These are phyloP conservation scores for Lepidocolaptes lacrymiger DNA, from an alignment of 2,797 vertebrate species.

Conservation along the genomic window DNA sequence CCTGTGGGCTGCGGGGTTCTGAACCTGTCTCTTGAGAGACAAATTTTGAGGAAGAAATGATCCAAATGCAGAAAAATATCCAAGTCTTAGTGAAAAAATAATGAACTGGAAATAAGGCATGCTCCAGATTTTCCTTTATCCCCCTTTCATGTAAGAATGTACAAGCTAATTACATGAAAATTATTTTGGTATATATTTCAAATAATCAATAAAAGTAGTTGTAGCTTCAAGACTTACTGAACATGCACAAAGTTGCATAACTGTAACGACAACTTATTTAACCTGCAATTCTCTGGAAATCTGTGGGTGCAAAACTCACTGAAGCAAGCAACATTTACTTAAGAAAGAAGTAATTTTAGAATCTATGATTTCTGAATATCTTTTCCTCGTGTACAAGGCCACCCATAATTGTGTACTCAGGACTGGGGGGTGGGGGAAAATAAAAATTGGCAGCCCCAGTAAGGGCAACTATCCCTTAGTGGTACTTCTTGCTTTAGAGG, in stretches of 20 bases:
- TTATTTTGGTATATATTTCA: neutral
- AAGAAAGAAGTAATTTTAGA: neutral
- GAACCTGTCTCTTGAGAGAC: neutral
- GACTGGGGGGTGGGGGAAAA: rapidly evolving
- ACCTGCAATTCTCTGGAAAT: neutral
- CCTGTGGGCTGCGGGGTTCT: no score
- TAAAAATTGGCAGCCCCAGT: neutral
- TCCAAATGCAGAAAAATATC: neutral
- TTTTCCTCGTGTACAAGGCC: neutral
- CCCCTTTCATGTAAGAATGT: neutral
- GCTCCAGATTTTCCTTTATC: neutral
- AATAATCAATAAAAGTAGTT: neutral
- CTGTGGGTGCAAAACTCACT: neutral
- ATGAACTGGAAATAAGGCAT: neutral
- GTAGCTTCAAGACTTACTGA: neutral
- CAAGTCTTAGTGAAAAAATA: neutral
- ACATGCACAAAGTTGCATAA: neutral
- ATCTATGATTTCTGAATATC: neutral
- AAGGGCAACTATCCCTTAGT: neutral
- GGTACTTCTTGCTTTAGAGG: neutral
- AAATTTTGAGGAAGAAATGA: neutral
- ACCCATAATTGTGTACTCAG: neutral
- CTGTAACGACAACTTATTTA: neutral
- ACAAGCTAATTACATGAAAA: neutral
- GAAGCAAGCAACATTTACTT: neutral